Evolutionary conservation across 1,140 invertebrate genomes (phyloP), one percentile per base, ranked within the genome.

Genomic region (Drosophila sucinea): DNA sequence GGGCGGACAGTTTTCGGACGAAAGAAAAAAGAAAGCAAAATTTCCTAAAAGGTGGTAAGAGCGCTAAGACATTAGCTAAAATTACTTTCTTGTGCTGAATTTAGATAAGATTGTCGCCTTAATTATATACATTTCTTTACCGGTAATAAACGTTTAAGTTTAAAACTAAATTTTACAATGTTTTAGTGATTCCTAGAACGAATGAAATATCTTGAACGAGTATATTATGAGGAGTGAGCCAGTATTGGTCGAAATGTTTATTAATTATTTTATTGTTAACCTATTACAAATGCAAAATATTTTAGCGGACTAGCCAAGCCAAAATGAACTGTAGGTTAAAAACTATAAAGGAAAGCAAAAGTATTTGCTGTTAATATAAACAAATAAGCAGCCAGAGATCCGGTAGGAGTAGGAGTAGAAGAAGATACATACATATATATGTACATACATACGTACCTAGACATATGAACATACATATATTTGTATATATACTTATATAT

Each of bases 291-390:
- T 30, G 30, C 30, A 30, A 41, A 3, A 17, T 17, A 41, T 41
- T 57, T 65, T 44, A 35, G 61, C 29, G 33, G 23, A n/a, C 25
- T 51, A 17, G 10, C 29, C 25, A 25, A 51, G 1, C 6, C 60
- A 25, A 4, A 32, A 41, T 27, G 27, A 55, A 38, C 38, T 41
- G 23, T 17, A 32, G n/a, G 10, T 3, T 1, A 67, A 56, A 51
- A 57, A 44, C 65, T 51, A 67, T 61, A 76, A 77, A 72, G 84
- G 80, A 89, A 89, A 89, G 80, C 80, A 84, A 89, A 90, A 89
- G 80, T 89, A 87, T 87, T 79, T 68, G 72, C 77, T 64, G 71
- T 67, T 85, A 84, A 89, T 84, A 84, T 89, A 87, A 87, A 89
- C 84, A 89, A 87, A 87, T 84, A 89, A 89, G 71, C 68, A 81